Conservation (phyloP, 1,140 invertebrate species). For the Mycetomoellerius zeteki region DNA sequence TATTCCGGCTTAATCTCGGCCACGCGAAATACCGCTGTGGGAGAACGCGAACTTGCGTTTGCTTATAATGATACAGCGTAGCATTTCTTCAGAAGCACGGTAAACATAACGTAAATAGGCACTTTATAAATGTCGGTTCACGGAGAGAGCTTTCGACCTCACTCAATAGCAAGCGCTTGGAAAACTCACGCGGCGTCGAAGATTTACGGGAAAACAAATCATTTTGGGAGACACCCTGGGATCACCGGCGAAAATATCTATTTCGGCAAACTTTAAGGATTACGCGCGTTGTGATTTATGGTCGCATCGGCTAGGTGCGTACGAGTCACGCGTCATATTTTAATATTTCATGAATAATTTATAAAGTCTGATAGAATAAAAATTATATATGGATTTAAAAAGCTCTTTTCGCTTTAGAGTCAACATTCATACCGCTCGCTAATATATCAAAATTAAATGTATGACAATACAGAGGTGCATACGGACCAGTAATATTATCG, state of each 20-base stretch:
- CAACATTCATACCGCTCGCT: background rate
- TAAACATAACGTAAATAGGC: constrained; percentile 49
- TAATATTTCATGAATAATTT: constrained; percentile 50
- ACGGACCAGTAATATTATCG: too few species aligned
- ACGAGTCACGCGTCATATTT: constrained; percentile 36
- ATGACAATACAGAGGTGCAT: background rate
- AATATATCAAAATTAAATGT: background rate
- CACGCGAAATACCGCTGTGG: constrained; percentile 74
- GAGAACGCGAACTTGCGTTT: constrained; percentile 61
- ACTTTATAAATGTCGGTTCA: constrained; percentile 66
- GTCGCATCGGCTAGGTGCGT: constrained; percentile 39
- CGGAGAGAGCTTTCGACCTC: background rate
- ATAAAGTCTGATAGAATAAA: constrained; percentile 39
- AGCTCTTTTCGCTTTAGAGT: background rate
- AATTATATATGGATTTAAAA: constrained; percentile 26
- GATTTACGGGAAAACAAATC: constrained; percentile 72
- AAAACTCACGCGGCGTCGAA: constrained; percentile 58
- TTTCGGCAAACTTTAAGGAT: constrained; percentile 58
- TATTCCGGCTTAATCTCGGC: constrained; percentile 85
- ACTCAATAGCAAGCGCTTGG: constrained; percentile 47
- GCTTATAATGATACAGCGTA: constrained; percentile 33
- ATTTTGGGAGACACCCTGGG: constrained; percentile 45
- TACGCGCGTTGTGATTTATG: constrained; percentile 59
- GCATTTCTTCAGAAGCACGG: constrained; percentile 28
- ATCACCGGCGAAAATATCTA: constrained; percentile 52